A percentile compares a stretch with the other conserved stretches of the same genome.
These are phyloP conservation scores for Poeciliopsis infans DNA, from an alignment of 2,797 vertebrate genomes.

Conservation along the genomic window DNA sequence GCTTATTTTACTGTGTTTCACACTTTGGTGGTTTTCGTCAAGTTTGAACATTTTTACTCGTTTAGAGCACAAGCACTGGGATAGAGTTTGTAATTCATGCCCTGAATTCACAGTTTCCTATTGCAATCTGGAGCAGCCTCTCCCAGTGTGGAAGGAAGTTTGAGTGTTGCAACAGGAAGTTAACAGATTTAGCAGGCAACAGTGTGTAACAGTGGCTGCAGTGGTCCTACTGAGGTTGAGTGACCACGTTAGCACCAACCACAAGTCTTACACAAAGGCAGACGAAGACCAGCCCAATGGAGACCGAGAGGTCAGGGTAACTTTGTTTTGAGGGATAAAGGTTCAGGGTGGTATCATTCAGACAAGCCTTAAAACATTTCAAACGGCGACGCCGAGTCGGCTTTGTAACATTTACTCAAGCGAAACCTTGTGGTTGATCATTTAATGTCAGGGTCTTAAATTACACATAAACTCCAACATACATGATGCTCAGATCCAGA, in stretches of 20 bases:
- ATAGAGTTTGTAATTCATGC: neutral
- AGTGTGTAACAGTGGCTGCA: neutral
- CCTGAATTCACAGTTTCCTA: neutral
- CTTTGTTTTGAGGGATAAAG: neutral
- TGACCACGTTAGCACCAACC: neutral
- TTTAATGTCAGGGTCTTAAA: constrained; percentile 63
- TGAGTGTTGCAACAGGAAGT: neutral
- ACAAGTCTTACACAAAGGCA: neutral
- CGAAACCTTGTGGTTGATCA: constrained; percentile 45
- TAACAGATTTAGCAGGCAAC: neutral
- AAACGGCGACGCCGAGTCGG: neutral
- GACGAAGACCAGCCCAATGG: neutral
- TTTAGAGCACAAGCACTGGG: neutral
- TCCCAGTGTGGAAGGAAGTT: neutral
- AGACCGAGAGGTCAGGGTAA: neutral
- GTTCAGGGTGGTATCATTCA: neutral
- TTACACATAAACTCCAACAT: constrained; percentile 39
- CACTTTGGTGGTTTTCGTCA: neutral
- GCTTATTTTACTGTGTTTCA: neutral
- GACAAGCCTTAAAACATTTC: neutral
- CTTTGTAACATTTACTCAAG: neutral
- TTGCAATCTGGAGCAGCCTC: neutral
- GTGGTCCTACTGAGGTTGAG: neutral
- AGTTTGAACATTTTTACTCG: neutral
- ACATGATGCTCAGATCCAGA: neutral